phyloP scores from a whole-genome alignment of 2,797 vertebrate genomes.

The Cephalopachus bancanus region DNA sequence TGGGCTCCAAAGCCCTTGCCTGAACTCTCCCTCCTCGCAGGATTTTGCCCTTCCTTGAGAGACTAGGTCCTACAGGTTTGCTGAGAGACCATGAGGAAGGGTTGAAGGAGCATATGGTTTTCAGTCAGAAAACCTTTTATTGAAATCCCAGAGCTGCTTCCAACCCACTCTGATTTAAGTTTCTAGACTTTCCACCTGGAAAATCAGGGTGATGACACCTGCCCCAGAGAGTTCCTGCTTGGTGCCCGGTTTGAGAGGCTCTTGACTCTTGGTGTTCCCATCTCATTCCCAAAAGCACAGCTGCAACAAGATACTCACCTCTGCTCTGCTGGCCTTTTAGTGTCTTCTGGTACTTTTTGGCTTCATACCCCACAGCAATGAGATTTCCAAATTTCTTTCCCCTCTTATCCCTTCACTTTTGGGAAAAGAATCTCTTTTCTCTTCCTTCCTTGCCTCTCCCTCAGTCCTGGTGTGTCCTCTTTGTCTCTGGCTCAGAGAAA shows the following conservation, averaged over 20 bases:
- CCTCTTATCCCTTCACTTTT: not conserved
- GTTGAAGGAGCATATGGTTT: not conserved
- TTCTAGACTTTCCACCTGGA: not conserved
- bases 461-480: not conserved
- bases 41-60: not conserved
- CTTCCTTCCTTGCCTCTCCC: too few species aligned
- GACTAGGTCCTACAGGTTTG: not conserved
- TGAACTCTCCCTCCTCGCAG: not conserved
- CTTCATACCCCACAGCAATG: too few species aligned
- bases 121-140: not conserved
- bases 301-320: not conserved
- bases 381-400: not conserved
- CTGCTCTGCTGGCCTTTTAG: not conserved
- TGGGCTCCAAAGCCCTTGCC: not conserved
- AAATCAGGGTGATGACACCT: not conserved
- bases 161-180: too few species aligned
- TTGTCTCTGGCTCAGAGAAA: not conserved
- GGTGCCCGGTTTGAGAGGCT: accelerated
- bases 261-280: not conserved
- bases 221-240: not conserved
- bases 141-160: not conserved
- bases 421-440: not conserved
- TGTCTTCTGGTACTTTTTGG: not conserved
- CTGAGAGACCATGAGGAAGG: not conserved
- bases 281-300: not conserved